These are phyloP conservation scores for Drosophila basisetae DNA, from an alignment of 2,888 invertebrate species.

Conservation along the genomic window DNA sequence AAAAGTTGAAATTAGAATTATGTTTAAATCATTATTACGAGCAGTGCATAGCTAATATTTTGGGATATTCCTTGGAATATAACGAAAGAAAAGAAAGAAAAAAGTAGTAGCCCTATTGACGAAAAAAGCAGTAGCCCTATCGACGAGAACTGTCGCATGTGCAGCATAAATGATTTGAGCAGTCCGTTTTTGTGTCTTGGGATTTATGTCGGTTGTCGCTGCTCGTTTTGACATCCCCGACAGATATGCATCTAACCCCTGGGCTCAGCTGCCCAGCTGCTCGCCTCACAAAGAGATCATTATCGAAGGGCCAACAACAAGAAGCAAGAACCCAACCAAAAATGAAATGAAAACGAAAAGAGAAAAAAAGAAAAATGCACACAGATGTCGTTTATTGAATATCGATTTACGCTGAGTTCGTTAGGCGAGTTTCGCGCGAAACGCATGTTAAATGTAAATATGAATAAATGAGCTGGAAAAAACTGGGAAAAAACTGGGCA, in stretches of 20 bases:
- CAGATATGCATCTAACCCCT: constrained; percentile 75
- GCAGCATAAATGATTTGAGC: constrained; percentile 70
- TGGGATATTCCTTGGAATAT: not conserved
- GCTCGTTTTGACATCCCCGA: constrained; percentile 75
- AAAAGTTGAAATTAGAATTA: constrained; percentile 25
- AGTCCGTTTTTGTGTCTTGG: constrained; percentile 26
- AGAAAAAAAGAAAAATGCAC: constrained; percentile 65
- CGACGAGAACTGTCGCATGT: constrained; percentile 62
- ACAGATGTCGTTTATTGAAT: constrained; percentile 83
- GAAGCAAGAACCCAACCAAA: not conserved
- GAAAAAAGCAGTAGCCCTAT: constrained; percentile 17
- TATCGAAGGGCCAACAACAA: constrained; percentile 57
- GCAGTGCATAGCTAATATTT: constrained; percentile 36
- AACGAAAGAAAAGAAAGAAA: not conserved
- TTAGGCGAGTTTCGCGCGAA: constrained; percentile 54
- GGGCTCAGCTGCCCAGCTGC: constrained; percentile 48
- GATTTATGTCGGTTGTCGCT: constrained; percentile 41
- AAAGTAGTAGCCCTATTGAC: constrained; percentile 16
- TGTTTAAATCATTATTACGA: constrained; percentile 25
- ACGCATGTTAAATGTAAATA: constrained; percentile 79
- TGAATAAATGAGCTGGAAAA: constrained; percentile 76
- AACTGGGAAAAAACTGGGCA: not conserved
- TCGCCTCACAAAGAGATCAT: constrained; percentile 69
- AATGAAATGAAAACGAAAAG: not conserved
- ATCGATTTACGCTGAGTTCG: constrained; percentile 82